Conservation (phyloP, 2,797 vertebrate genomes). For the Peromyscus attwateri region DNA sequence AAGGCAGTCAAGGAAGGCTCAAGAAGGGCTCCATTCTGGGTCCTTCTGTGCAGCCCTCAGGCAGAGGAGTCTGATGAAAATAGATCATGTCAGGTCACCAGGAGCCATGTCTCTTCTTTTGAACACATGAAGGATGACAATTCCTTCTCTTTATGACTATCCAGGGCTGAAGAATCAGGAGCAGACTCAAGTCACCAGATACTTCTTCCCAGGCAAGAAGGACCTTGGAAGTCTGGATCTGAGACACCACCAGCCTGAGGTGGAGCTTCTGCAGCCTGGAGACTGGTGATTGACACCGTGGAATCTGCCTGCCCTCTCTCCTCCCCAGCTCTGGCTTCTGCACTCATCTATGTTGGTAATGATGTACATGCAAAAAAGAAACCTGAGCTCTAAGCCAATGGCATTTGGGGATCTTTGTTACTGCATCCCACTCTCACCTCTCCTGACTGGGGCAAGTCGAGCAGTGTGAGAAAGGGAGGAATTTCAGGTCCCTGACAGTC, state of each 20-base stretch:
- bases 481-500: neutral
- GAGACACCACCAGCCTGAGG: neutral
- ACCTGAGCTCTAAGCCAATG: neutral
- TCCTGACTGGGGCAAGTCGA: neutral
- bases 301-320: accelerated
- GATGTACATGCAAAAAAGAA: neutral
- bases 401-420: neutral
- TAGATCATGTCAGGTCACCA: neutral
- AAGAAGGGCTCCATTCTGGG: neutral
- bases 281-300: neutral
- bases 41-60: neutral
- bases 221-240: neutral
- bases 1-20: neutral
- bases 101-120: neutral
- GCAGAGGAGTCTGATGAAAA: neutral
- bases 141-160: neutral
- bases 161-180: accelerated
- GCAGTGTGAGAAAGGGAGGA: neutral
- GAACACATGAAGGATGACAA: accelerated
- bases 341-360: accelerated
- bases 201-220: neutral
- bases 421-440: neutral
- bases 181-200: neutral
- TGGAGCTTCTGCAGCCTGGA: neutral
- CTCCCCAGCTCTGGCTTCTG: accelerated